A percentile compares a stretch with the other conserved stretches of the same genome.
Evolutionary conservation across 1,140 invertebrate species (phyloP).

Genomic region (Drosophila chauvacae): DNA sequence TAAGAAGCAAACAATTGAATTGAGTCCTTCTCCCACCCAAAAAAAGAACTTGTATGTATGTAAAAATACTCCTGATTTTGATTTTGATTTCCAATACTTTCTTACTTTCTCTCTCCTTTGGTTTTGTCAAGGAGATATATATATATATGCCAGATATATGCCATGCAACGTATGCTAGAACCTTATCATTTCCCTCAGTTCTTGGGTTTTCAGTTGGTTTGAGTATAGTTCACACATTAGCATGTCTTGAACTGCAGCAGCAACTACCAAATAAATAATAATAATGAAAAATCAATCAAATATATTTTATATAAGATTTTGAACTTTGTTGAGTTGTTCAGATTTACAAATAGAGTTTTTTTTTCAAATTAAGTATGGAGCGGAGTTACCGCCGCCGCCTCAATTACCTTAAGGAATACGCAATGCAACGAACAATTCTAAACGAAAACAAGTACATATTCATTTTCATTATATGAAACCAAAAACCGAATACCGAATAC

Average conservation of each 20-base stretch:
- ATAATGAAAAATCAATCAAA: slow-evolving; percentile 12
- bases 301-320: slow-evolving; percentile 32
- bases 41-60: slow-evolving; percentile 72
- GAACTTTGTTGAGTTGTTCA: slow-evolving; percentile 68
- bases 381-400: slow-evolving; percentile 8
- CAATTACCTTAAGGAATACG: slow-evolving; percentile 67
- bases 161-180: slow-evolving; percentile 44
- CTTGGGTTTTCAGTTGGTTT: slow-evolving; percentile 25
- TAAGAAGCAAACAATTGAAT: slow-evolving; percentile 67
- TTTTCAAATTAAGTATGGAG: slow-evolving; percentile 45
- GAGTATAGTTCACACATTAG: slow-evolving; percentile 64
- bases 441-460: slow-evolving; percentile 81
- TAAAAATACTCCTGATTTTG: slow-evolving; percentile 53
- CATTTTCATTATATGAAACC: slow-evolving; percentile 83
- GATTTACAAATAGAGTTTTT: slow-evolving; percentile 59
- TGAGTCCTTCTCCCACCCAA: slow-evolving; percentile 40
- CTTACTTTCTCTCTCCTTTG: neutral
- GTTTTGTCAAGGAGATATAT: slow-evolving; percentile 22
- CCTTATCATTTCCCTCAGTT: slow-evolving; percentile 24
- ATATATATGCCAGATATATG: slow-evolving; percentile 49
- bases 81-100: slow-evolving; percentile 8
- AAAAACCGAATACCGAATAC: slow-evolving; percentile 57
- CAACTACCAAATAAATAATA: slow-evolving; percentile 23
- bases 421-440: slow-evolving; percentile 80
- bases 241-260: slow-evolving; percentile 66